These are phyloP conservation scores for human DNA, from an alignment of 2,113 vertebrate species.

Conservation along the genomic window GRCh38 chrX:100082501-100083000, in stretches of 20 bases:
- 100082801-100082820: slow-evolving; percentile 18
- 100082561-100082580: background rate
- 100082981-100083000: background rate
- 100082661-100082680: background rate
- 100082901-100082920: background rate
- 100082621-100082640: background rate
- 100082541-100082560: background rate
- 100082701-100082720: background rate
- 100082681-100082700: background rate
- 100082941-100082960: slow-evolving; percentile 4
- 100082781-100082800: background rate
- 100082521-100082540: background rate
- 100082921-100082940: background rate
- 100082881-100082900: background rate
- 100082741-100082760: slow-evolving; percentile 30
- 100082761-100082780: background rate
- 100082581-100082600: slow-evolving; percentile 1
- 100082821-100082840: slow-evolving; percentile 7
- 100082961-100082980: slow-evolving; percentile 5
- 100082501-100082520: background rate
- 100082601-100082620: background rate
- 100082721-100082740: background rate
- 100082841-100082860: background rate
- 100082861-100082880: background rate
- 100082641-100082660: background rate